Conservation (phyloP, 53 echinoderm and acorn worm species). For the Echinometra lucunter region DNA sequence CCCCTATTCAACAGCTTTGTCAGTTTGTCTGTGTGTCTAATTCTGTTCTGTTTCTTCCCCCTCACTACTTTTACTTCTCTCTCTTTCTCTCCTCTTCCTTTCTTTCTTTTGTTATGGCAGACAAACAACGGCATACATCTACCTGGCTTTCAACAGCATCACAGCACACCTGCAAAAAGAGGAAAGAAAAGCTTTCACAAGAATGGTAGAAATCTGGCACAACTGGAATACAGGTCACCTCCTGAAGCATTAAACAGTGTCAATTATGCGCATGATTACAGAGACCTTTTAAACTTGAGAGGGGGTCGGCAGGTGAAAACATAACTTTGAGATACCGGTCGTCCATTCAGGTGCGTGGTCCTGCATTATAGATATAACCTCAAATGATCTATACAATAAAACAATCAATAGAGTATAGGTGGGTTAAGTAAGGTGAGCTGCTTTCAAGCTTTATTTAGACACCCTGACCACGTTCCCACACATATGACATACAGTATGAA, state of each 20-base stretch:
- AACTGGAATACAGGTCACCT: not conserved
- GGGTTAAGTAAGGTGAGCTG: not conserved
- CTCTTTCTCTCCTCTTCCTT: not conserved
- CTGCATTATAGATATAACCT: conserved; percentile 40
- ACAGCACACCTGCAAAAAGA: conserved; percentile 26
- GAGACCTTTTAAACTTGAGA: conserved; percentile 28
- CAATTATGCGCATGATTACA: conserved; percentile 53
- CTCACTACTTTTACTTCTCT: not conserved
- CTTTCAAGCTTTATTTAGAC: not conserved
- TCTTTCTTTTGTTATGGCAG: not conserved
- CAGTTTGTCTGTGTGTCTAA: not conserved
- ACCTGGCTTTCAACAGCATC: not conserved
- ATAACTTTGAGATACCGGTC: conserved; percentile 35
- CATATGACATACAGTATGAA: not conserved
- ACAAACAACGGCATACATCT: not conserved
- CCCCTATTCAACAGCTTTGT: not conserved
- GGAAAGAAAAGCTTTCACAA: conserved; percentile 13
- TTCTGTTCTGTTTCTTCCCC: not conserved
- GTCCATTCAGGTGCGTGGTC: conserved; percentile 31
- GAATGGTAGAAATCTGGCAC: conserved; percentile 10
- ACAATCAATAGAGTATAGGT: conserved; percentile 54
- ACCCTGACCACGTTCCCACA: not conserved
- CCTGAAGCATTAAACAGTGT: conserved; percentile 42
- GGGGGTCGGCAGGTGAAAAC: conserved; percentile 53
- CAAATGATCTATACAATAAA: conserved; percentile 44